Percentiles rank a stretch among this genome's conserved stretches.
phyloP scores from a whole-genome alignment of 1,140 invertebrate genomes.

The Drosophila sp. region DNA sequence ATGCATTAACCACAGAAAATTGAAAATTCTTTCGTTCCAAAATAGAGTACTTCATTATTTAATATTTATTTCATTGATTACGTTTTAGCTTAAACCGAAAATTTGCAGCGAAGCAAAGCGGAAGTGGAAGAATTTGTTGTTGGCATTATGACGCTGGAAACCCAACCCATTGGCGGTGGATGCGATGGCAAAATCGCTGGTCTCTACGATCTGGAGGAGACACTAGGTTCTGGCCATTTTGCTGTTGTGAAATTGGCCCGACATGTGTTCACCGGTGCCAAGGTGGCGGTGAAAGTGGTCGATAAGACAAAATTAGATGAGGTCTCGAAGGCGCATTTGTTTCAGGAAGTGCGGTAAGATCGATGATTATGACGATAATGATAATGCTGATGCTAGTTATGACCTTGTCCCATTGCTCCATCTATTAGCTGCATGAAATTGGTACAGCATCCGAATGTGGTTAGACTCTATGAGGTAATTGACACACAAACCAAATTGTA shows the following conservation, averaged over 20 bases:
- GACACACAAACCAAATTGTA: conserved; percentile 98
- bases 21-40: conserved; percentile 26
- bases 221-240: conserved; percentile 97
- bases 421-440: conserved; percentile 96
- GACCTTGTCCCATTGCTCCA: conserved; percentile 3
- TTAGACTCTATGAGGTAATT: conserved; percentile 99
- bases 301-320: conserved; percentile 99
- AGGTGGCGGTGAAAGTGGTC: conserved; percentile 97
- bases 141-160: conserved; percentile 70
- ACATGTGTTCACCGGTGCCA: conserved; percentile 99
- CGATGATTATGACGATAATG: not conserved
- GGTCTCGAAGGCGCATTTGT: conserved; percentile 97
- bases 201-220: conserved; percentile 97
- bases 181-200: conserved; percentile 97
- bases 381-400: not conserved
- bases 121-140: conserved; percentile 7
- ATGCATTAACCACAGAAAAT: conserved; percentile 31
- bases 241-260: conserved; percentile 99
- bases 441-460: conserved; percentile 99
- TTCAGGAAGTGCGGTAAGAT: conserved; percentile 91
- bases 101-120: not conserved
- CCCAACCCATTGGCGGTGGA: conserved; percentile 71
- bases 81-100: conserved; percentile 33
- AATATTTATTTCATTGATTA: not conserved
- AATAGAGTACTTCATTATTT: conserved; percentile 14